phyloP scores from a whole-genome alignment of 2,797 vertebrate genomes.

The Eulemur mongoz region DNA sequence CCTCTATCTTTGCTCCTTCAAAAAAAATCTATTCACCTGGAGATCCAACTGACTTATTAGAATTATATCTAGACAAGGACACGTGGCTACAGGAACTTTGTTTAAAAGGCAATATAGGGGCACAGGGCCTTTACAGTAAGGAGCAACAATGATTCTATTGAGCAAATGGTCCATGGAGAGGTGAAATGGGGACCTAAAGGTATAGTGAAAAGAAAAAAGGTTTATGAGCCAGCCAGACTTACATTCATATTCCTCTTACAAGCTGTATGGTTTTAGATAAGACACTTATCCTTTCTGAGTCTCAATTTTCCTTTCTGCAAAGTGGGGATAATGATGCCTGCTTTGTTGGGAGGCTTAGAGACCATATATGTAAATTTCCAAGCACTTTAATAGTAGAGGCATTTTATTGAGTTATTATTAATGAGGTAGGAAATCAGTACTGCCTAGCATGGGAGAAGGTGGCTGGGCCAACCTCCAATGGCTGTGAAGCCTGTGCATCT shows the following conservation, averaged over 20 bases:
- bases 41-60: constrained; percentile 1
- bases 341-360: not conserved
- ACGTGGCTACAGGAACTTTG: not conserved
- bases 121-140: not conserved
- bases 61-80: constrained; percentile 11
- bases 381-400: not conserved
- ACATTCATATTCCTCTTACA: not conserved
- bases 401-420: not conserved
- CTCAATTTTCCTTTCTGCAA: constrained; percentile 10
- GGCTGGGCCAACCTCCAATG: not conserved
- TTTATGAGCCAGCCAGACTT: not conserved
- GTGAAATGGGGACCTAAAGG: not conserved
- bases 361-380: not conserved
- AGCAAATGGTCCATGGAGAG: not conserved
- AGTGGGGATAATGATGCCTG: not conserved
- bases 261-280: constrained; percentile 12
- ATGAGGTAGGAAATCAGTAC: not conserved
- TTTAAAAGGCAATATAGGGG: not conserved
- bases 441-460: not conserved
- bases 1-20: constrained; percentile 11
- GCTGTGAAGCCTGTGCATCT: not conserved
- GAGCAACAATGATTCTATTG: not conserved
- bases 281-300: not conserved
- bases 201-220: not conserved
- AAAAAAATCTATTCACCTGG: constrained; percentile 38